phyloP scores from a whole-genome alignment of 1,140 invertebrate genomes.

The Chrysomallon squamiferum region DNA sequence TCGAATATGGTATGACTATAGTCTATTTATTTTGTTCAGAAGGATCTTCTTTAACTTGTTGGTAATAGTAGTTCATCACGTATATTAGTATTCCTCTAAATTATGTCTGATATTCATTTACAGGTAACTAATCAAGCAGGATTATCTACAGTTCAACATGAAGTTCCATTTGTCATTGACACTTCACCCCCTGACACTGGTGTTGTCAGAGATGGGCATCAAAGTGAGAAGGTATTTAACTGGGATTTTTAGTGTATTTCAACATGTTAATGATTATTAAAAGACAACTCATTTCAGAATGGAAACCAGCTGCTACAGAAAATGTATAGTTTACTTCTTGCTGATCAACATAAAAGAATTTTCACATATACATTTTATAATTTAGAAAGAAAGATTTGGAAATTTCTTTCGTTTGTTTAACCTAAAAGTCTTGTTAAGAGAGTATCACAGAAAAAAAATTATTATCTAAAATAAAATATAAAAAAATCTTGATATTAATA shows the following conservation, averaged over 20 bases:
- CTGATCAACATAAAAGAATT: not conserved
- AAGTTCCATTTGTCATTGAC: conserved; percentile 12
- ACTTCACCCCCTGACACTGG: conserved; percentile 16
- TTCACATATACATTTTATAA: not conserved
- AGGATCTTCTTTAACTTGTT: not conserved
- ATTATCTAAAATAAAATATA: not conserved
- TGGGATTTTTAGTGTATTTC: not conserved
- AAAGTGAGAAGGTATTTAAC: not conserved
- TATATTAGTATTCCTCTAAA: not conserved
- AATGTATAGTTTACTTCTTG: not conserved
- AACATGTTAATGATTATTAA: not conserved
- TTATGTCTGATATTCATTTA: not conserved
- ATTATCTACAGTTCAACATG: not conserved
- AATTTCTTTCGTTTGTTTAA: not conserved
- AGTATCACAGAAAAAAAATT: not conserved
- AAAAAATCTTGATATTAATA: not conserved
- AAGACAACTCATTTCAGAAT: not conserved
- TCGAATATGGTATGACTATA: not conserved
- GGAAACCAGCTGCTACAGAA: not conserved
- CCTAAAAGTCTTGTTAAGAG: not conserved
- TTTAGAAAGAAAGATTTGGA: not conserved
- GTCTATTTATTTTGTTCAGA: not conserved
- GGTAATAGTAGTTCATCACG: not conserved
- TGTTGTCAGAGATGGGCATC: conserved; percentile 1
- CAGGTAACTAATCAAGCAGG: conserved; percentile 22